A percentile compares a stretch with the other conserved stretches of the same genome.
phyloP scores from a whole-genome alignment of 1,140 invertebrate genomes.

The Mamestra configurata region DNA sequence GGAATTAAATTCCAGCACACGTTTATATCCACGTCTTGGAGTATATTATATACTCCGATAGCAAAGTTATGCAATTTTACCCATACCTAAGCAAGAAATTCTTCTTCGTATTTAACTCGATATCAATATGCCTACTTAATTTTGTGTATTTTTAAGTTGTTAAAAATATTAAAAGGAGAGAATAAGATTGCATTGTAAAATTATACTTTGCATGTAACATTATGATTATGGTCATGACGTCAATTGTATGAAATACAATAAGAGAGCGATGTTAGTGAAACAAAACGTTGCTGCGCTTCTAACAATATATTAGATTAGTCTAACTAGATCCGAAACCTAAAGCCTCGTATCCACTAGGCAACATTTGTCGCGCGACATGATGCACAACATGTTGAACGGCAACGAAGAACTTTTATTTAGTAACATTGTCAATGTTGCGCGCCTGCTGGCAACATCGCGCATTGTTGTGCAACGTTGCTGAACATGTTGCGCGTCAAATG shows the following conservation, averaged over 20 bases:
- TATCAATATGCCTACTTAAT: slow-evolving; percentile 57
- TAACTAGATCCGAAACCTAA: slow-evolving; percentile 33
- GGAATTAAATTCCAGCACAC: slow-evolving; percentile 71
- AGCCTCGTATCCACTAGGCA: too few species aligned
- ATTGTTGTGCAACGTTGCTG: too few species aligned
- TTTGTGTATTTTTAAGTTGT: slow-evolving; percentile 75
- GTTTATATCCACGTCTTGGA: slow-evolving; percentile 48
- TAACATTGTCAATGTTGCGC: too few species aligned
- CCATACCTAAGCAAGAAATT: slow-evolving; percentile 26
- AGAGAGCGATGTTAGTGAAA: slow-evolving; percentile 65
- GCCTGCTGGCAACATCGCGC: too few species aligned
- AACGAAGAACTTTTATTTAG: too few species aligned
- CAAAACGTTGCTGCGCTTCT: slow-evolving; percentile 75
- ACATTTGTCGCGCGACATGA: too few species aligned
- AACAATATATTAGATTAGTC: slow-evolving; percentile 73
- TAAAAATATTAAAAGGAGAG: slow-evolving; percentile 84
- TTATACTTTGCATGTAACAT: slow-evolving; percentile 80
- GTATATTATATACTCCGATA: slow-evolving; percentile 46
- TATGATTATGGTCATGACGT: slow-evolving; percentile 72
- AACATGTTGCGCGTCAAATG: too few species aligned
- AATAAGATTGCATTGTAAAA: slow-evolving; percentile 85
- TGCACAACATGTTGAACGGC: too few species aligned
- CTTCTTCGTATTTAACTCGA: slow-evolving; percentile 43
- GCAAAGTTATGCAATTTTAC: slow-evolving; percentile 30
- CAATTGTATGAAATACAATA: slow-evolving; percentile 86